Evolutionary conservation across 2,113 vertebrate species (phyloP), one percentile per base, ranked within the genome.

Genomic region (Anguilla rostrata): DNA sequence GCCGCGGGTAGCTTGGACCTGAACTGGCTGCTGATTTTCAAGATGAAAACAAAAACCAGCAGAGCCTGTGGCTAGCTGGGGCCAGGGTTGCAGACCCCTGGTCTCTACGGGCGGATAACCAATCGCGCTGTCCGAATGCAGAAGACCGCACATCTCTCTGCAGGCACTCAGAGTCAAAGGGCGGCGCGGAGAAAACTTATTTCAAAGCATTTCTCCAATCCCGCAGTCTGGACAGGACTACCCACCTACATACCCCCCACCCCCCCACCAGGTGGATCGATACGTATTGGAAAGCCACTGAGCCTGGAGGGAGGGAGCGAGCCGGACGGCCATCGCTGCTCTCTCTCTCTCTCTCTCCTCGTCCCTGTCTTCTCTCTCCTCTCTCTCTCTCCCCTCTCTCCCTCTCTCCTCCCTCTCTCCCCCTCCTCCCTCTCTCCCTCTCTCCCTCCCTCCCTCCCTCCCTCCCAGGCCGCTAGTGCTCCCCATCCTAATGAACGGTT

Each of bases 161-260:
- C 26, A 71, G 6, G 26, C 63, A 22, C 26, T n/a, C 43, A 46
- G 16, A 40, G 12, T 41, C 78, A 80, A 34, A 34, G 34, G 78
- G 78, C 78, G 80, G 43, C 0, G 8, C 40, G 1, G 18, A 20
- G 9, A 41, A 82, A 82, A 82, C 39, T 82, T 40, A 66, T 84
- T 84, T 84, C 39, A 71, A 41, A 82, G 34, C 34, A 22, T 5
- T 26, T 71, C 39, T 71, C 1, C 22, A 84, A 63, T 71, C 90
- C 22, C 39, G 39, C 81, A 86, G 94, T 94, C 92, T 93, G 92
- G 92, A 92, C 91, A 12, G 18, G 75, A 82, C 87, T 93, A 46
- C 4, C 43, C 43, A 46, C 43, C 43, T 6, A 8, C 43, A n/a
- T n/a, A 0, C 34, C 34, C 43, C 43, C 8, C 43, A 1, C 4